Evolutionary conservation across 1,140 invertebrate species (phyloP).

Genomic region (Heliconius melpomene): DNA sequence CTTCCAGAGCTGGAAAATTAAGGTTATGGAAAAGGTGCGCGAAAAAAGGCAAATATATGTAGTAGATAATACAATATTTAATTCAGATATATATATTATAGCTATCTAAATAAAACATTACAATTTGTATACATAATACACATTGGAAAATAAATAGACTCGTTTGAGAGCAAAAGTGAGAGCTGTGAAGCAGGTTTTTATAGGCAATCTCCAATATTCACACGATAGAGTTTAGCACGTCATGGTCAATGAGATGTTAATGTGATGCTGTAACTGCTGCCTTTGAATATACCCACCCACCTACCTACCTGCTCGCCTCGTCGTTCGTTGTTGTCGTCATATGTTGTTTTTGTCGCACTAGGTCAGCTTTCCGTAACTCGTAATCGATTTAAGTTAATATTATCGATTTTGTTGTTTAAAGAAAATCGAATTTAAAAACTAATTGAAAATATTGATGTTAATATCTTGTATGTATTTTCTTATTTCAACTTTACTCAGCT

Average conservation of each 20-base stretch:
- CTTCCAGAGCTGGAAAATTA: too few species aligned
- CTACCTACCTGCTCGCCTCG: background rate
- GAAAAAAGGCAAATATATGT: too few species aligned
- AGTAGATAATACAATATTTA: too few species aligned
- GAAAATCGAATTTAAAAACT: background rate
- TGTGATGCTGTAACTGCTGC: slow-evolving; percentile 53
- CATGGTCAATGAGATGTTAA: slow-evolving; percentile 65
- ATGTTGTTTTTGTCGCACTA: slow-evolving; percentile 5
- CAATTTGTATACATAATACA: slow-evolving; percentile 10
- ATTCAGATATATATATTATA: too few species aligned
- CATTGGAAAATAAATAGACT: slow-evolving; percentile 22
- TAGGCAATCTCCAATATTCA: slow-evolving; percentile 32
- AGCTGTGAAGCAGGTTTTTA: slow-evolving; percentile 52
- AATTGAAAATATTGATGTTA: background rate
- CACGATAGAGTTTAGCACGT: slow-evolving; percentile 40
- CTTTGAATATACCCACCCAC: background rate
- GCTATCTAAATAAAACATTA: background rate
- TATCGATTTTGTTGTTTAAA: background rate
- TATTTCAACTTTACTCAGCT: too few species aligned
- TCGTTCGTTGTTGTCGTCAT: background rate
- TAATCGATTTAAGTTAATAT: background rate
- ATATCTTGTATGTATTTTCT: background rate
- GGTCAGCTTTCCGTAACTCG: background rate
- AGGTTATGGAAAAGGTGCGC: too few species aligned
- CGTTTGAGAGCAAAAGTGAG: slow-evolving; percentile 49